A percentile compares a stretch with the other conserved stretches of the same genome.
Evolutionary conservation across 2,113 vertebrate species (phyloP).

Genomic region (Poeciliopsis prolifica): DNA sequence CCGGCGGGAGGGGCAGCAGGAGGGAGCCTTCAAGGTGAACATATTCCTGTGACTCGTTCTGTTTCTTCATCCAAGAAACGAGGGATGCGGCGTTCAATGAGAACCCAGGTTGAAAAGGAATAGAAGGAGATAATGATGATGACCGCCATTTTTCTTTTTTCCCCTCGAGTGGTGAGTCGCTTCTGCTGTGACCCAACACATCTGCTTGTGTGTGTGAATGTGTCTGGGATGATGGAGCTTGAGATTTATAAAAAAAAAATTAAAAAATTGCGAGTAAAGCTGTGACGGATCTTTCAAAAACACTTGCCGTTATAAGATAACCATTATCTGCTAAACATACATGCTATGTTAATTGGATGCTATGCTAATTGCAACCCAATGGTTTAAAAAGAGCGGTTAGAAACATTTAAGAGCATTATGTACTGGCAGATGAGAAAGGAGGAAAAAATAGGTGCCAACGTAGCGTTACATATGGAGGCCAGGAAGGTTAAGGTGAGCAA

Average conservation of each 20-base stretch:
- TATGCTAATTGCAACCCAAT: background rate
- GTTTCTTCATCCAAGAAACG: constrained; percentile 50
- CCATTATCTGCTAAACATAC: no score
- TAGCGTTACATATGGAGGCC: constrained; percentile 5
- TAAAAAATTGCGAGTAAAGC: background rate
- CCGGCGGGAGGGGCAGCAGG: constrained; percentile 16
- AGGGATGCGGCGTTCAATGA: constrained; percentile 5
- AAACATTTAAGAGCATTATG: background rate
- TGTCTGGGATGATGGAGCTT: constrained; percentile 9
- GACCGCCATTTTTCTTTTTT: constrained; percentile 40
- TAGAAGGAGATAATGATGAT: constrained; percentile 37
- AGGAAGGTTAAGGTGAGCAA: constrained; percentile 12
- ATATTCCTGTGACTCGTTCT: constrained; percentile 22
- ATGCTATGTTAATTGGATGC: no score
- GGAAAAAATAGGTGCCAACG: constrained; percentile 45
- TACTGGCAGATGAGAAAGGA: constrained; percentile 19
- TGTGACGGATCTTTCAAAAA: background rate
- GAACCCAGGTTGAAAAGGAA: constrained; percentile 4
- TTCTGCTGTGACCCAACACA: constrained; percentile 32
- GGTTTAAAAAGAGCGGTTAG: background rate
- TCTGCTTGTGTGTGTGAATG: constrained; percentile 22
- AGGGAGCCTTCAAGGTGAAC: constrained; percentile 12
- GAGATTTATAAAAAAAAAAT: constrained; percentile 8
- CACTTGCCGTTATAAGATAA: background rate
- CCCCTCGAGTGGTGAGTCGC: constrained; percentile 4